Evolutionary conservation across 2,797 vertebrate species (phyloP).

Genomic region (Pachyuromys duprasi): DNA sequence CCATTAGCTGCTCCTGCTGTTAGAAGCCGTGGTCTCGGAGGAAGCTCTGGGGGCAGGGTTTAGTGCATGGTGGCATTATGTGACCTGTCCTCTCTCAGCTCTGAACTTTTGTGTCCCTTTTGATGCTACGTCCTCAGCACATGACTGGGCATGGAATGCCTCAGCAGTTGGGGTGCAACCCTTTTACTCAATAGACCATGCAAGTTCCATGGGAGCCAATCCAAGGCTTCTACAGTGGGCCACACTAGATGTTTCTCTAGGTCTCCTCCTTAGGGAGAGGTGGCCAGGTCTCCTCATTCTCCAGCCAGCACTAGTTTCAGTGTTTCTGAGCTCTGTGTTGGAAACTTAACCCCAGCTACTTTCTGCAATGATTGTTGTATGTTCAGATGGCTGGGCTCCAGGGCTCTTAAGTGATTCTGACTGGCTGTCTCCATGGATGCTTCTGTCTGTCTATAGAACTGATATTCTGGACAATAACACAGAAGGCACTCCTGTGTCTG

Average conservation of each 20-base stretch:
- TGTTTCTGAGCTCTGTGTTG: neutral
- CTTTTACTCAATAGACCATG: accelerated
- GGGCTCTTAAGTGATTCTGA: neutral
- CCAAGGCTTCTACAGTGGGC: neutral
- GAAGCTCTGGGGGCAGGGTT: neutral
- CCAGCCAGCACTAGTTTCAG: too few species aligned
- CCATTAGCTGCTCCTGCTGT: neutral
- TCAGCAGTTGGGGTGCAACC: neutral
- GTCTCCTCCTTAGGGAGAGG: neutral
- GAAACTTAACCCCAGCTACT: neutral
- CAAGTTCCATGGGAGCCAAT: neutral
- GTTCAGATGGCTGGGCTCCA: accelerated
- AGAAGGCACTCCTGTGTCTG: neutral
- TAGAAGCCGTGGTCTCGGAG: neutral
- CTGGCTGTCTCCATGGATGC: too few species aligned
- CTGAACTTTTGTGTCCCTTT: neutral
- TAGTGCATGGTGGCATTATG: accelerated
- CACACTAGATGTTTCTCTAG: neutral
- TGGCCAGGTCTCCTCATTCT: neutral
- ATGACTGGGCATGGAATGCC: neutral
- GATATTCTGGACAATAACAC: neutral
- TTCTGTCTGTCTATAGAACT: neutral
- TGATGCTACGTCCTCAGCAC: neutral
- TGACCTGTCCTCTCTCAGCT: neutral
- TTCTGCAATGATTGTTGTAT: neutral